Base-by-base conservation (phyloP, 2,113 vertebrate species). In the Tretioscincus oriximinensis region DNA sequence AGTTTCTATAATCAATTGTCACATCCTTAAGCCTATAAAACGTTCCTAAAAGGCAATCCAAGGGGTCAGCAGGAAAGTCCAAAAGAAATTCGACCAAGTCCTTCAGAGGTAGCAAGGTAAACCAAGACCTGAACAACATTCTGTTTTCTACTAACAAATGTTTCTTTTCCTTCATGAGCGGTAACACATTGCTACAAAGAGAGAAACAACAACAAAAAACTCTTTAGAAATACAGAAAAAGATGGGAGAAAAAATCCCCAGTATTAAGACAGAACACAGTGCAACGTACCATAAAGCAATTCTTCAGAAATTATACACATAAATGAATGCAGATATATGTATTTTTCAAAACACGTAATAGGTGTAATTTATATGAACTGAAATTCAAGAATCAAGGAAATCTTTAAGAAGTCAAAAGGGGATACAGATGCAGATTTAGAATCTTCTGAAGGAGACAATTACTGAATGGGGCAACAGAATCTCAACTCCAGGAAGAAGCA, bases 51-150 rank as follows among this genome's bases (percentile, higher is more conserved):
- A 98, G 94, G 5, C 90, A 64, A 73, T 95, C 94, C 11, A 96
- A 63, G 7, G 97, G 86, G 4, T 93, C 88, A 11, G 81, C 22
- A 1, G 91, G 88, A 14, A 93, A 64, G 1, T 22, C 64, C 1
- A 1, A 9, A 5, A 94, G 66, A 83, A 92, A 96, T 6, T 93
- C 90, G n/a, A 74, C 16, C 82, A 98, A 84, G 2, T 71, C 76
- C 1, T 67, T 21, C 8, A 95, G 9, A 28, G 94, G 88, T 69
- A 98, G 80, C 85, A 97, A 78, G 69, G 72, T 95, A 77, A 97
- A 89, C 94, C 95, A 98, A 22, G 97, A 97, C 5, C 94, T 94
- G 85, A 94, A 77, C 64, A 95, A 89, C 22, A 90, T 69, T 18
- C 2, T 3, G 6, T 98, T 96, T 0, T 68, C 35, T 45, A 45